These are phyloP conservation scores for Radopholus similis DNA, from an alignment of 1,140 invertebrate genomes.

Conservation along the genomic window DNA sequence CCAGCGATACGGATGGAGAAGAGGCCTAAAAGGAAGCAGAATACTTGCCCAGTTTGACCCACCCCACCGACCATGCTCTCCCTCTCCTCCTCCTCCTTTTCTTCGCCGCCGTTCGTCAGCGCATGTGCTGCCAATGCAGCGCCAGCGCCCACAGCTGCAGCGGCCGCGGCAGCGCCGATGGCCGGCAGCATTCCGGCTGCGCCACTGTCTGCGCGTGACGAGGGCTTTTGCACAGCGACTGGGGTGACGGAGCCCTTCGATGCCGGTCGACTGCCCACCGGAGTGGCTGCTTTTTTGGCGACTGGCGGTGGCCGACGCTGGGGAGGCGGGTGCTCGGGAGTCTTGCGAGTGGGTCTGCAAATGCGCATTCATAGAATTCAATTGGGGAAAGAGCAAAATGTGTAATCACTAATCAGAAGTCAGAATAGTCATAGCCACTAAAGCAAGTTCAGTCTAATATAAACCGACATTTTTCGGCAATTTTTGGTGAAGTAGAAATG, in stretches of 20 bases:
- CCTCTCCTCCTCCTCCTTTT: slow-evolving; percentile 7
- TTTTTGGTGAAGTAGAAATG: too few relatives aligned
- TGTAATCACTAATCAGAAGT: background rate
- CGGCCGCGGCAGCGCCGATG: slow-evolving; percentile 19
- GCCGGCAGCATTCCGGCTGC: slow-evolving; percentile 7
- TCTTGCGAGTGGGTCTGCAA: background rate
- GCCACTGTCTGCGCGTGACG: background rate
- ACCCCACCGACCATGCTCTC: background rate
- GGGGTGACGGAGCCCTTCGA: slow-evolving; percentile 4
- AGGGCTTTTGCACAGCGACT: background rate
- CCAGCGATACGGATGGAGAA: slow-evolving; percentile 10
- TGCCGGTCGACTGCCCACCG: background rate
- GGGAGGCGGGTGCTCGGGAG: background rate
- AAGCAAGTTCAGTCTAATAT: too few relatives aligned
- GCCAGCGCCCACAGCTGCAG: slow-evolving; percentile 13
- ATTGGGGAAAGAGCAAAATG: background rate
- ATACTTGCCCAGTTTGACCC: background rate
- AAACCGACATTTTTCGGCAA: too few relatives aligned
- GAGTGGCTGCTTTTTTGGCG: slow-evolving; percentile 1
- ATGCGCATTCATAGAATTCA: too few relatives aligned
- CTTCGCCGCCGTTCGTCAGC: background rate
- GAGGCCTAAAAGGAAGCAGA: background rate
- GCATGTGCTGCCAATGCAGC: background rate
- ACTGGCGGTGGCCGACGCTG: background rate
- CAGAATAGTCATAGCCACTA: background rate